Conservation (phyloP, 2,888 invertebrate genomes). For the Galeruca laticollis region DNA sequence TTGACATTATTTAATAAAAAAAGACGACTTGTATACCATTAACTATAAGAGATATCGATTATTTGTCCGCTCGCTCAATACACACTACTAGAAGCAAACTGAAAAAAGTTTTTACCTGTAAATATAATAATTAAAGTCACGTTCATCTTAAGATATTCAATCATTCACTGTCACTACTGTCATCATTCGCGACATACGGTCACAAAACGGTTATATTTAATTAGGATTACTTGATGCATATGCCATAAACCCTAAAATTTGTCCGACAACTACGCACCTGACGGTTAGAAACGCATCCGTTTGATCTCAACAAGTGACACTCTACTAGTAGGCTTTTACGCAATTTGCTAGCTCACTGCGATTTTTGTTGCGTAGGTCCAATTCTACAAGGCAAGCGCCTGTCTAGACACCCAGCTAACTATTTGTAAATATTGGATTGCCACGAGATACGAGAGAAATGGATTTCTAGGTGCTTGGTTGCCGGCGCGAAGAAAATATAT, state of each 20-base stretch:
- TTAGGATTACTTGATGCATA: background rate
- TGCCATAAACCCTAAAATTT: background rate
- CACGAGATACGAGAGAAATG: constrained; percentile 20
- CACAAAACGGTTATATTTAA: background rate
- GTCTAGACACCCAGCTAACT: constrained; percentile 52
- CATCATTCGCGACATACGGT: background rate
- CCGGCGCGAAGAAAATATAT: constrained; percentile 20
- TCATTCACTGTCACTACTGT: background rate
- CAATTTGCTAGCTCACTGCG: constrained; percentile 46
- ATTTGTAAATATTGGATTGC: constrained; percentile 53
- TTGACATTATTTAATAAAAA: too few species aligned
- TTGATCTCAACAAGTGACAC: constrained; percentile 37
- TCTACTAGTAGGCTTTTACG: constrained; percentile 29
- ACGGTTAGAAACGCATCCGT: constrained; percentile 10
- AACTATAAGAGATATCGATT: too few species aligned
- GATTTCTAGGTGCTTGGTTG: constrained; percentile 31
- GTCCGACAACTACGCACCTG: constrained; percentile 31
- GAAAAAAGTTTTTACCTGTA: too few species aligned
- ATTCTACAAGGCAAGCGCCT: constrained; percentile 34
- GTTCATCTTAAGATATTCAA: too few species aligned
- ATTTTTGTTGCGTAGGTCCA: constrained; percentile 54
- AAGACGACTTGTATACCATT: too few species aligned
- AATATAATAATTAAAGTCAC: too few species aligned
- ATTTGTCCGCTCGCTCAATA: too few species aligned
- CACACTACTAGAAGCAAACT: too few species aligned